Percentiles rank a stretch among this genome's conserved stretches.
Conservation (phyloP, 1,140 invertebrate genomes). For the Hycleus phaleratus region DNA sequence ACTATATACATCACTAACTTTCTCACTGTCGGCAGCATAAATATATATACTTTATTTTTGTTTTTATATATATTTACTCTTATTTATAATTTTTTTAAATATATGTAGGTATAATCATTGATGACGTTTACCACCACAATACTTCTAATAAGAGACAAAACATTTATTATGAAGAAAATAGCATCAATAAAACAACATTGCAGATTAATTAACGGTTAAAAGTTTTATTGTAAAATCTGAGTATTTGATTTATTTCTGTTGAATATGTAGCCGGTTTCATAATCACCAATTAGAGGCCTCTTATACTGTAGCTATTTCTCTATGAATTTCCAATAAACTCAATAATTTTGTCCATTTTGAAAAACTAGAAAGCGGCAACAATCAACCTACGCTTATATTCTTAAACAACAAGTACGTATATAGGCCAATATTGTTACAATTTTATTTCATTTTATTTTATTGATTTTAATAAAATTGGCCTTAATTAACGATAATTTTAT, state of each 20-base stretch:
- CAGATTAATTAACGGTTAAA: not conserved
- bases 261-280: not conserved
- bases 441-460: not conserved
- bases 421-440: slow-evolving; percentile 14
- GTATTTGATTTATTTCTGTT: slow-evolving; percentile 10
- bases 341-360: not conserved
- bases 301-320: not conserved
- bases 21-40: slow-evolving; percentile 16
- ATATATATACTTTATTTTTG: not conserved
- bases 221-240: slow-evolving; percentile 11
- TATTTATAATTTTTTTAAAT: too few relatives aligned
- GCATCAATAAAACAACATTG: slow-evolving; percentile 19
- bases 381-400: slow-evolving; percentile 19
- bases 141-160: slow-evolving; percentile 17
- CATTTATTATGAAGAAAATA: slow-evolving; percentile 23
- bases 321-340: too few relatives aligned
- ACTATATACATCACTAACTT: slow-evolving; percentile 35
- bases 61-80: not conserved
- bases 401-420: slow-evolving; percentile 18
- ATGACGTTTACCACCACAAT: slow-evolving; percentile 18
- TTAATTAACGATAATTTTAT: too few relatives aligned
- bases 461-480: too few relatives aligned
- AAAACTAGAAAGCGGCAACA: slow-evolving; percentile 12
- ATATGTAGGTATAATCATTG: not conserved
- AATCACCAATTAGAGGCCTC: slow-evolving; percentile 1